Conservation (phyloP, 2,113 vertebrate genomes). For the cat (Felis catus) region F.catus_Fca126_mat1.0 CM031418.1:58459001-58459500, state of each 20-base stretch:
- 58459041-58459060: background rate
- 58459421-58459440: background rate
- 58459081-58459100: background rate
- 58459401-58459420: background rate
- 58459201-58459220: no score
- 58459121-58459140: background rate
- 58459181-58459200: background rate
- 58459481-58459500: background rate
- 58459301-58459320: background rate
- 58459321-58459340: background rate
- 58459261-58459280: background rate
- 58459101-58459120: background rate
- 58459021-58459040: background rate
- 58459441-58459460: background rate
- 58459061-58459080: background rate
- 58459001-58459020: background rate
- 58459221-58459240: background rate
- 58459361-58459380: background rate
- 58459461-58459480: background rate
- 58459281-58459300: constrained; percentile 10
- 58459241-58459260: constrained; percentile 46
- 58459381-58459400: background rate
- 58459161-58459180: background rate
- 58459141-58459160: background rate
- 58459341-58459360: background rate